phyloP scores from a whole-genome alignment of 1,140 invertebrate genomes.

The Drosophila subpulchrella region DNA sequence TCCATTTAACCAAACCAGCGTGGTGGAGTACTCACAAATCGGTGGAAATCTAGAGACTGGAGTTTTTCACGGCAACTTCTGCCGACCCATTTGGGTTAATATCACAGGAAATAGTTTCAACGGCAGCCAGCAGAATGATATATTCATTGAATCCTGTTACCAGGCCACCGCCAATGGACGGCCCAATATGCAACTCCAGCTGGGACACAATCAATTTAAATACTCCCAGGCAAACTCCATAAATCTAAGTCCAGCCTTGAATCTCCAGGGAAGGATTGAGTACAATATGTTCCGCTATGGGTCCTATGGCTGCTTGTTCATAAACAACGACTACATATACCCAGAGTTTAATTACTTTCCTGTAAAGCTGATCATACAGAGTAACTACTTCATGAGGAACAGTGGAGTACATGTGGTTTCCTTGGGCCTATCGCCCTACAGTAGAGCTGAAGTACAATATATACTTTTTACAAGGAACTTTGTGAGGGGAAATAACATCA shows the following conservation, averaged over 20 bases:
- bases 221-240: constrained; percentile 91
- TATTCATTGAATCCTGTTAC: constrained; percentile 93
- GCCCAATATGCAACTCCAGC: constrained; percentile 88
- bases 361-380: constrained; percentile 90
- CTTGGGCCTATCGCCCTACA: constrained; percentile 94
- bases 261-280: constrained; percentile 91
- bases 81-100: constrained; percentile 91
- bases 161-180: constrained; percentile 84
- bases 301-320: constrained; percentile 92
- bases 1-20: constrained; percentile 92
- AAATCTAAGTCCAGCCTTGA: constrained; percentile 93
- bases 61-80: constrained; percentile 92
- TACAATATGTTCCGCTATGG: constrained; percentile 95
- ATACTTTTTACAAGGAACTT: constrained; percentile 95
- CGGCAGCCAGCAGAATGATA: constrained; percentile 89
- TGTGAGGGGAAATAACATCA: constrained; percentile 93
- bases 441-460: constrained; percentile 88
- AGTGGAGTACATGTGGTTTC: constrained; percentile 94
- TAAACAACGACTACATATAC: constrained; percentile 90
- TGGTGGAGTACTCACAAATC: constrained; percentile 94
- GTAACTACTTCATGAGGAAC: constrained; percentile 96
- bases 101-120: constrained; percentile 94
- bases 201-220: constrained; percentile 94
- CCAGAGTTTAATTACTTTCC: constrained; percentile 90
- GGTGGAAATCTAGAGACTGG: constrained; percentile 93